Conservation (phyloP, 2,888 invertebrate species). For the Pammene aurita region DNA sequence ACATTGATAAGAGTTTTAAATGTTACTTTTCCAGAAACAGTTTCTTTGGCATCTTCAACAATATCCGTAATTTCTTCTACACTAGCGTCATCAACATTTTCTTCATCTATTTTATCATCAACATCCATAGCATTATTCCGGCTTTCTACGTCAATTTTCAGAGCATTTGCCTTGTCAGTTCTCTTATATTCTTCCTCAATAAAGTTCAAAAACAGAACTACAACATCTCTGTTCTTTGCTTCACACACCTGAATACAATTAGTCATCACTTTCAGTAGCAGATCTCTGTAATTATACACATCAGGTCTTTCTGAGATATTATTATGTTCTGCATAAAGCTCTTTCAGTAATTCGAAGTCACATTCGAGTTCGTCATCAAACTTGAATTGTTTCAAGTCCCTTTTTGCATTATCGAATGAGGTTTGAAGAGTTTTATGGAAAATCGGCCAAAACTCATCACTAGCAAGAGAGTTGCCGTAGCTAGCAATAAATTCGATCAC, state of each 20-base stretch:
- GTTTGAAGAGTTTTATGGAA: constrained; percentile 85
- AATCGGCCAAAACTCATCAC: constrained; percentile 88
- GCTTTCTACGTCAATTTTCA: constrained; percentile 84
- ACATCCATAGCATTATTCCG: constrained; percentile 76
- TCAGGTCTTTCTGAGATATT: constrained; percentile 85
- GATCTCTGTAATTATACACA: constrained; percentile 88
- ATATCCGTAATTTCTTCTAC: constrained; percentile 67
- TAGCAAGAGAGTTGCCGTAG: constrained; percentile 85
- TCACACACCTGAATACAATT: constrained; percentile 90
- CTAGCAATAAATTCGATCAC: constrained; percentile 88
- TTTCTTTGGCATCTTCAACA: constrained; percentile 61
- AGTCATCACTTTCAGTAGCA: constrained; percentile 91
- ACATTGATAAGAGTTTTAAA: constrained; percentile 85
- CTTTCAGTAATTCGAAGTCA: constrained; percentile 58
- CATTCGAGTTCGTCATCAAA: constrained; percentile 69
- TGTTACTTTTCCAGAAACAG: constrained; percentile 70
- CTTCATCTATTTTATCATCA: constrained; percentile 62
- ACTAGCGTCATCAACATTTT: constrained; percentile 55
- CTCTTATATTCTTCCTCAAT: constrained; percentile 85
- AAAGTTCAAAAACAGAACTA: constrained; percentile 91
- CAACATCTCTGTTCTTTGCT: constrained; percentile 90
- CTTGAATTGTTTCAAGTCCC: constrained; percentile 62
- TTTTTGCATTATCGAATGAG: constrained; percentile 75
- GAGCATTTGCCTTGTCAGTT: constrained; percentile 66
- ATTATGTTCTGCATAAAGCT: constrained; percentile 68